Base-by-base conservation (phyloP, 2,888 invertebrate species). In the Drosophila fungiperda region DNA sequence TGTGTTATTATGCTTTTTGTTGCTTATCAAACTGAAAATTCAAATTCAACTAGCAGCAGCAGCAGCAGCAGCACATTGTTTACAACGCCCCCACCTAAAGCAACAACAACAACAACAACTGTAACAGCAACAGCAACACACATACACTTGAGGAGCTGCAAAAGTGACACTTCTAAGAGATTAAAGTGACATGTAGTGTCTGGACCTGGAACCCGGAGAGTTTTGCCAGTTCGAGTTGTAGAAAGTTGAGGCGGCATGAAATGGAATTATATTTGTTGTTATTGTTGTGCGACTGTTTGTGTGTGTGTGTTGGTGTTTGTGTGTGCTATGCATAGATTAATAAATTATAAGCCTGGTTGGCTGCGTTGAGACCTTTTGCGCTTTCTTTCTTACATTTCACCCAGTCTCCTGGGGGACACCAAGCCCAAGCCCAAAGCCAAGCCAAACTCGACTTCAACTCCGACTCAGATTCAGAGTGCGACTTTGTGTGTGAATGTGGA, bases 1-100 rank as follows among this genome's bases (percentile, higher is more conserved):
- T 84, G 80, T 84, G 87, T 83, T 89, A 87, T 89, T 90, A 87
- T 87, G 89, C 85, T 87, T 87, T 87, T 89, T 82, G 82, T 89
- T 84, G 85, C 89, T 89, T 87, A 87, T 87, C 89, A 87, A 90
- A 88, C 77, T 86, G 83, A 86, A 88, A 87, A 89, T 87, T 87
- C 88, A 88, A 87, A 87, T 89, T 83, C 84, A 78, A 88, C 81
- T 86, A 80, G 74, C 80, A 48, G 77, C 42, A 20, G 42, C 42
- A 42, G 42, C 36, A 26, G 17, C 53, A 36, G 78, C 82, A 84
- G 75, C 86, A 83, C 84, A 87, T 83, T 84, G 83, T 84, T 84
- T 88, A 80, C 84, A 83, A 80, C 84, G 80, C 86, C 88, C 68
- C 74, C 85, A 78, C 82, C 78, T 64, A 66, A 80, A 42, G 63